A percentile compares a stretch with the other conserved stretches of the same genome.
phyloP scores from a whole-genome alignment of 2,113 vertebrate genomes.

The Upupa epops region DNA sequence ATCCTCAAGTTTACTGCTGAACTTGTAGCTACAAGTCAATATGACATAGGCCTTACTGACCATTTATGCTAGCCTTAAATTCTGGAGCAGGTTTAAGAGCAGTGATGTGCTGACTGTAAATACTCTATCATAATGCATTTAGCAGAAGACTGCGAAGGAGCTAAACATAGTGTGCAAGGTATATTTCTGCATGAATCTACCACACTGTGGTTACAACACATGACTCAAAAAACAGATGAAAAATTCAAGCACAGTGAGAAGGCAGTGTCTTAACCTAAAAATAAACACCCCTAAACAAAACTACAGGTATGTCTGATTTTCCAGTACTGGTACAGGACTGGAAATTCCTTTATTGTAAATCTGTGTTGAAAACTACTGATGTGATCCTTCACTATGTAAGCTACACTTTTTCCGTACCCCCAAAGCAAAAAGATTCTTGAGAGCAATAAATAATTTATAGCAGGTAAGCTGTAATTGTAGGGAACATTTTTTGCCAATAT shows the following conservation, averaged over 20 bases:
- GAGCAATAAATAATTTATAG: neutral
- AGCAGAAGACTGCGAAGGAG: neutral
- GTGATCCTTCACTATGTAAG: neutral
- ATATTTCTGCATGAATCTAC: neutral
- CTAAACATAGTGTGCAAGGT: neutral
- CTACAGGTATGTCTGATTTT: neutral
- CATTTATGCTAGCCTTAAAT: neutral
- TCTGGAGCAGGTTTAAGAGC: neutral
- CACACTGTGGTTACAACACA: neutral
- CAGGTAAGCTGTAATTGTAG: neutral
- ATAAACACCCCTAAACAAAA: neutral
- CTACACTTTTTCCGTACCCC: neutral
- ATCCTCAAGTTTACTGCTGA: neutral
- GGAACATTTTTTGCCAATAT: neutral
- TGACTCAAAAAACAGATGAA: neutral
- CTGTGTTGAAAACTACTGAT: neutral
- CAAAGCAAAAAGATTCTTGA: neutral
- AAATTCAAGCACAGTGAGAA: neutral
- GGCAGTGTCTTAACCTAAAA: neutral
- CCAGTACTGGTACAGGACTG: neutral
- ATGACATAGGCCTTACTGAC: neutral
- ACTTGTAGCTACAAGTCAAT: fast-evolving
- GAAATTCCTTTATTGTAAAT: neutral
- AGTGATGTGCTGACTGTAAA: neutral
- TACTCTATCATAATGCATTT: neutral